Percentiles rank a stretch among this genome's conserved stretches.
Conservation (phyloP, 1,140 invertebrate species). For the Potamilus streckersoni region DNA sequence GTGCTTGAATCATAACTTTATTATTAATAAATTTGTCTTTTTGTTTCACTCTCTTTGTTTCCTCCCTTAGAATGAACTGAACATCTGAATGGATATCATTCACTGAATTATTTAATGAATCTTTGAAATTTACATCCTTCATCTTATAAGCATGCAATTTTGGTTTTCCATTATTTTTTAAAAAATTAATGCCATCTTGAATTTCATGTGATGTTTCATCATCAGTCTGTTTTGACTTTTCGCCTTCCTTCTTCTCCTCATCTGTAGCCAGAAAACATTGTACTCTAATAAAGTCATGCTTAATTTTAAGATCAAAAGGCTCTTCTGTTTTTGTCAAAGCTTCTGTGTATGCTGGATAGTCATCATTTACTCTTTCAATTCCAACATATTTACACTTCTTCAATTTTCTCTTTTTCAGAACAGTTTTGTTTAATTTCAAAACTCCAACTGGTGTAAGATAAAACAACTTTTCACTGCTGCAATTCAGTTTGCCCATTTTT, state of each 20-base stretch:
- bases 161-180: not conserved
- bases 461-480: conserved; percentile 40
- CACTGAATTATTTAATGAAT: not conserved
- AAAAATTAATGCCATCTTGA: not conserved
- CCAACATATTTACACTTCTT: conserved; percentile 39
- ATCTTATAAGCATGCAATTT: not conserved
- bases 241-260: conserved; percentile 17
- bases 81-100: not conserved
- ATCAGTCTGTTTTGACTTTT: conserved; percentile 7
- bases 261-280: conserved; percentile 40
- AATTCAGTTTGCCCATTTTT: conserved; percentile 38
- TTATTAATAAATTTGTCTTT: not conserved
- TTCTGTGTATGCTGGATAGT: conserved; percentile 39
- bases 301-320: conserved; percentile 40
- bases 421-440: conserved; percentile 35
- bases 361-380: conserved; percentile 43
- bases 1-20: conserved; percentile 6
- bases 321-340: conserved; percentile 24
- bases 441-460: conserved; percentile 35
- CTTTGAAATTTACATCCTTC: not conserved
- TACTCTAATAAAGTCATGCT: conserved; percentile 49
- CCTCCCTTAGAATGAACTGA: conserved; percentile 7
- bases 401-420: conserved; percentile 8
- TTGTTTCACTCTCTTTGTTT: conserved; percentile 7
- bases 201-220: conserved; percentile 1